phyloP scores from a whole-genome alignment of 2,888 invertebrate genomes.

The Stenolophus ochropezus region DNA sequence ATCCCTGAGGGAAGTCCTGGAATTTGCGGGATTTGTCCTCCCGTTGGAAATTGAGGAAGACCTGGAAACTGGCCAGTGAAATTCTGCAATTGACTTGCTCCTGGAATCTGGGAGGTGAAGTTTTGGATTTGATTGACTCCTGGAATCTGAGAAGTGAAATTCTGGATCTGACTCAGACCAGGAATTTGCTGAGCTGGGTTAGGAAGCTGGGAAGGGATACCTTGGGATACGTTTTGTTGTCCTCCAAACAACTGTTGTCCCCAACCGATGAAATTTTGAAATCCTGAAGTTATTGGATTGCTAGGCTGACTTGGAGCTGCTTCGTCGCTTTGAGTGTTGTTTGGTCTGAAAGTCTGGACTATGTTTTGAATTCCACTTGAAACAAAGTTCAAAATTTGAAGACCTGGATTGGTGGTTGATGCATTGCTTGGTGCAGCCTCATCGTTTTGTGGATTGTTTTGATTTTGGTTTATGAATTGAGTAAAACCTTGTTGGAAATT shows the following conservation, averaged over 20 bases:
- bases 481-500: conserved; percentile 44
- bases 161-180: conserved; percentile 5
- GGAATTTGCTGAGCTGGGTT: conserved; percentile 7
- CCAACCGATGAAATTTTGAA: conserved; percentile 6
- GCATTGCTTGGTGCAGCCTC: neutral
- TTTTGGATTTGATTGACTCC: neutral
- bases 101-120: conserved; percentile 18
- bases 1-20: conserved; percentile 21
- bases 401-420: conserved; percentile 10
- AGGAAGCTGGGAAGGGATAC: neutral
- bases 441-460: conserved; percentile 41
- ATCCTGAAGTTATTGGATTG: neutral
- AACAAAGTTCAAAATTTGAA: conserved; percentile 29
- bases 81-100: conserved; percentile 20
- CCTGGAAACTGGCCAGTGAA: conserved; percentile 11
- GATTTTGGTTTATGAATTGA: conserved; percentile 12
- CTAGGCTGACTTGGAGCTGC: neutral
- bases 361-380: conserved; percentile 24
- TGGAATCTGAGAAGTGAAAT: neutral
- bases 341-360: conserved; percentile 24
- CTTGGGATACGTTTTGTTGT: neutral
- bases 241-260: conserved; percentile 44
- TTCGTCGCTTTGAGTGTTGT: conserved; percentile 31
- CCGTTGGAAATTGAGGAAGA: neutral
- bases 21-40: neutral